Evolutionary conservation across 2,113 vertebrate genomes (phyloP), one percentile per base, ranked within the genome.

Genomic region (Gnathonemus longibarbis): DNA sequence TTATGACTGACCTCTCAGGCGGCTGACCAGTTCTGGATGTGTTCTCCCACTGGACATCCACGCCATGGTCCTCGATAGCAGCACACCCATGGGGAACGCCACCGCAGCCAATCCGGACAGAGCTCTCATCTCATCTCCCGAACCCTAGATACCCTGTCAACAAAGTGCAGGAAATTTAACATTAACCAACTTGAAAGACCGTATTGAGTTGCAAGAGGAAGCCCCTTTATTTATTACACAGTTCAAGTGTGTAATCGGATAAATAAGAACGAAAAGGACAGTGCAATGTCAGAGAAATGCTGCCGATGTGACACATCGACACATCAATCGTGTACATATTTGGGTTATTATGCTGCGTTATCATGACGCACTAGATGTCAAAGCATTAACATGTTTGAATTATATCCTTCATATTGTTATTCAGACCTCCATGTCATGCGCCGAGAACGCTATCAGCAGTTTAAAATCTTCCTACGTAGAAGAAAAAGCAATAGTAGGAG

Each of bases 31-130:
- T 91, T 98, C 97, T 10, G 94, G 58, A 74, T 98, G 95, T 0
- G 97, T 97, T 92, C 95, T 97, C 3, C 97, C 97, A 62, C 96
- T 97, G 48, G 97, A 98, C 3, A 97, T 97, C 97, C 97, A 98
- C 87, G 97, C 97, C 97, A 98, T 97, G 24, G 96, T 97, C 91
- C 97, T 96, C 91, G 96, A 95, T 13, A 97, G 94, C 91, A 98
- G 94, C 92, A 98, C 93, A 91, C 97, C 97, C 96, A 98, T 97
- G 50, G 96, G 95, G 88, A 97, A 91, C 10, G 94, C 93, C 42
- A 97, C 92, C 62, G 91, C 85, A 52, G 92, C 92, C 88, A 96
- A 89, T 88, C 91, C 92, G 86, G 93, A 90, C 56, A 56, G 92
- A 7, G 85, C 89, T 92, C 90, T 95, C 97, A 98, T 98, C 91